phyloP scores from a whole-genome alignment of 30 jellyfish, hydroid and myxozoan species.

The Aurelia sp. region DNA sequence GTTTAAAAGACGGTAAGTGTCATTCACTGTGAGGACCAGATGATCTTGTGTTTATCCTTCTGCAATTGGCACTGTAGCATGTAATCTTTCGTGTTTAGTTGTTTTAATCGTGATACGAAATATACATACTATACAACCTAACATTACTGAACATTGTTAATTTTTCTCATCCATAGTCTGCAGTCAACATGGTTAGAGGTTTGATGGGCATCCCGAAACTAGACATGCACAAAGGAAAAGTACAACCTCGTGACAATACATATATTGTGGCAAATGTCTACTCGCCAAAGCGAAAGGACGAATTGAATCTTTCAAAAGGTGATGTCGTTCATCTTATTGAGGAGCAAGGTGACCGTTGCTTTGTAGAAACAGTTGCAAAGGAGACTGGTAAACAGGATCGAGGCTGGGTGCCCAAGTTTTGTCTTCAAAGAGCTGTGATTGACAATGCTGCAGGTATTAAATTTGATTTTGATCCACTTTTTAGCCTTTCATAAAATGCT shows the following conservation, averaged over 20 bases:
- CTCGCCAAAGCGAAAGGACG: conserved; percentile 92
- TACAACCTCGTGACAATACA: background rate
- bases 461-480: no score
- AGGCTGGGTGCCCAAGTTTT: conserved; percentile 94
- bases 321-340: conserved; percentile 74
- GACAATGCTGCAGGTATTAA: conserved; percentile 5
- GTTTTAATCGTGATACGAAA: no score
- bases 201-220: conserved; percentile 60
- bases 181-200: conserved; percentile 44
- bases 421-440: conserved; percentile 44
- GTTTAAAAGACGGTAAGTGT: no score
- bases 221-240: conserved; percentile 1
- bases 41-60: no score
- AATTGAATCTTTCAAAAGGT: conserved; percentile 72
- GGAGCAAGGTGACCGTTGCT: conserved; percentile 76
- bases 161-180: background rate
- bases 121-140: no score
- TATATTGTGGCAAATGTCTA: conserved; percentile 50
- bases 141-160: no score
- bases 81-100: no score
- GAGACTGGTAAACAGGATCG: conserved; percentile 60
- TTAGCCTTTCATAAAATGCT: no score
- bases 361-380: conserved; percentile 66
- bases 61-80: no score
- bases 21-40: no score